These are phyloP conservation scores for Leptopilina clavipes DNA, from an alignment of 1,140 invertebrate species.

Conservation along the genomic window DNA sequence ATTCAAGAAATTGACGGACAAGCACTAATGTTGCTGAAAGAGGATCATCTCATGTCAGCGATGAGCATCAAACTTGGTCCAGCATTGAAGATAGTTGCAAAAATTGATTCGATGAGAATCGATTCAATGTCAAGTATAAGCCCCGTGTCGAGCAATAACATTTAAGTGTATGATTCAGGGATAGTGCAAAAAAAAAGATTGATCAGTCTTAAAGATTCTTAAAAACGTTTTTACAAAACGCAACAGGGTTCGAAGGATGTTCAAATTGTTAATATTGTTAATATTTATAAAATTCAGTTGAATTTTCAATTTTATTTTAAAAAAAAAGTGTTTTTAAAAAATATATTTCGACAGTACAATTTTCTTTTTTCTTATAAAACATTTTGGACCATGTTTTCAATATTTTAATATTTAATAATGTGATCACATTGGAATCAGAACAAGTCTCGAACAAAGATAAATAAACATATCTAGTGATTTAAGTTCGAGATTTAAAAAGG, in stretches of 20 bases:
- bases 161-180: slow-evolving; percentile 51
- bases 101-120: slow-evolving; percentile 85
- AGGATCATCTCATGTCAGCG: slow-evolving; percentile 94
- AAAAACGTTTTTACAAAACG: neutral
- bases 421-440: neutral
- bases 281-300: slow-evolving; percentile 7
- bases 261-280: slow-evolving; percentile 25
- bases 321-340: neutral
- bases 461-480: slow-evolving; percentile 21
- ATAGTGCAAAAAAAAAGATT: slow-evolving; percentile 14
- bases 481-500: neutral
- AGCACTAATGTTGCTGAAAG: slow-evolving; percentile 93
- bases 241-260: neutral
- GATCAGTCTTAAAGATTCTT: neutral
- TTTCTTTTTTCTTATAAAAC: neutral
- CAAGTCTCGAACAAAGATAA: slow-evolving; percentile 1
- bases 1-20: slow-evolving; percentile 97
- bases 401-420: neutral
- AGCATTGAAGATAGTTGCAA: slow-evolving; percentile 94
- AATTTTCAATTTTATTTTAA: neutral
- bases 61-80: slow-evolving; percentile 97
- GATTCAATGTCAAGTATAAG: slow-evolving; percentile 71
- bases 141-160: slow-evolving; percentile 62
- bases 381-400: slow-evolving; percentile 14
- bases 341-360: neutral